phyloP scores from a whole-genome alignment of 1,140 invertebrate genomes.

The Anagrus nilaparvatae region DNA sequence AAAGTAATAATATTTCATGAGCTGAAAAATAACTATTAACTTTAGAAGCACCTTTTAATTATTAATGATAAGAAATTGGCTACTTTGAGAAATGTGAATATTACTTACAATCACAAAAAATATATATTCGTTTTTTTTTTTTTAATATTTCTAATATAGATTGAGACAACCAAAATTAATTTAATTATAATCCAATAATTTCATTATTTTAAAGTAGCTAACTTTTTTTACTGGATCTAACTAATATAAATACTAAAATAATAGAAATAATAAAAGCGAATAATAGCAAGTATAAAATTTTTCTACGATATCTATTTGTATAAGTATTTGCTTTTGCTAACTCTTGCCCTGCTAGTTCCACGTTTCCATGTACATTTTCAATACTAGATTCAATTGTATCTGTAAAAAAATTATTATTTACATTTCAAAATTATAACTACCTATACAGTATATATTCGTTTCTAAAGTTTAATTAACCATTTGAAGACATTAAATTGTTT shows the following conservation, averaged over 20 bases:
- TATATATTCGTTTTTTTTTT: too few relatives aligned
- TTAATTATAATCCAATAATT: conserved; percentile 13
- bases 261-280: conserved; percentile 52
- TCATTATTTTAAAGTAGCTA: conserved; percentile 29
- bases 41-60: too few relatives aligned
- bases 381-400: conserved; percentile 84
- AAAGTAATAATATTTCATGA: too few relatives aligned
- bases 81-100: too few relatives aligned
- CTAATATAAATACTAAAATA: conserved; percentile 54
- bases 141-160: conserved; percentile 23
- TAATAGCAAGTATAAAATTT: too few relatives aligned
- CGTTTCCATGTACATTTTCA: conserved; percentile 63
- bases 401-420: conserved; percentile 40
- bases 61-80: too few relatives aligned
- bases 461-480: background rate
- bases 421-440: conserved; percentile 1
- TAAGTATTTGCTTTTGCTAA: conserved; percentile 68
- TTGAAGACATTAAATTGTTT: background rate
- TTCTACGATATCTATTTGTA: conserved; percentile 60
- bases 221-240: conserved; percentile 38
- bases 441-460: conserved; percentile 1
- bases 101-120: too few relatives aligned
- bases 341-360: conserved; percentile 67
- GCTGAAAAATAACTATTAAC: too few relatives aligned
- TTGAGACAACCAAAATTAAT: conserved; percentile 35